phyloP scores from a whole-genome alignment of 2,888 invertebrate species.

The Spodoptera littoralis region DNA sequence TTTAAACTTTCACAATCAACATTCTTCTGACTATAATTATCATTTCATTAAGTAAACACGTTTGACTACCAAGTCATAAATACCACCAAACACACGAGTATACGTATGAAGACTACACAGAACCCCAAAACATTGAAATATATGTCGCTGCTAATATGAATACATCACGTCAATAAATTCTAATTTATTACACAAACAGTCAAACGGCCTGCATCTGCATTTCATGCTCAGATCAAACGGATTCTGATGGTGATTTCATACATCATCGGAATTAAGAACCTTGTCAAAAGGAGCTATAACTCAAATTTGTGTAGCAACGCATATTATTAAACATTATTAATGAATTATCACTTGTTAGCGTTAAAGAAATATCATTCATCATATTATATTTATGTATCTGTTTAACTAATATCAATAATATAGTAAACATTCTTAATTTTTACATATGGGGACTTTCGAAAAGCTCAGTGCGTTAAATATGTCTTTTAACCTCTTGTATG shows the following conservation, averaged over 20 bases:
- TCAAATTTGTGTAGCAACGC: conserved; percentile 14
- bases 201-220: conserved; percentile 5
- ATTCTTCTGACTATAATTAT: too few relatives aligned
- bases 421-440: too few relatives aligned
- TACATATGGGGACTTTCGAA: too few relatives aligned
- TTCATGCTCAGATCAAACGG: conserved; percentile 33
- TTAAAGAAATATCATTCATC: conserved; percentile 8
- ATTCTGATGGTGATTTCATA: conserved; percentile 21
- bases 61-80: too few relatives aligned
- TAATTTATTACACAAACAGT: conserved; percentile 35
- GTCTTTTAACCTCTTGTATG: too few relatives aligned
- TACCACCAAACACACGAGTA: too few relatives aligned
- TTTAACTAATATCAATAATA: not conserved
- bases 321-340: conserved; percentile 7
- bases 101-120: too few relatives aligned
- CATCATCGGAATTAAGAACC: conserved; percentile 28
- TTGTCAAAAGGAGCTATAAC: conserved; percentile 10
- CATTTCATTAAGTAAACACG: too few relatives aligned
- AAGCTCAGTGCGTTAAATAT: too few relatives aligned
- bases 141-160: conserved; percentile 28
- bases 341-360: conserved; percentile 9
- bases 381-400: not conserved
- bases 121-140: conserved; percentile 16
- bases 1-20: too few relatives aligned
- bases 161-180: conserved; percentile 26